These are phyloP conservation scores for Grantiella picta DNA, from an alignment of 2,113 vertebrate genomes.

Conservation along the genomic window DNA sequence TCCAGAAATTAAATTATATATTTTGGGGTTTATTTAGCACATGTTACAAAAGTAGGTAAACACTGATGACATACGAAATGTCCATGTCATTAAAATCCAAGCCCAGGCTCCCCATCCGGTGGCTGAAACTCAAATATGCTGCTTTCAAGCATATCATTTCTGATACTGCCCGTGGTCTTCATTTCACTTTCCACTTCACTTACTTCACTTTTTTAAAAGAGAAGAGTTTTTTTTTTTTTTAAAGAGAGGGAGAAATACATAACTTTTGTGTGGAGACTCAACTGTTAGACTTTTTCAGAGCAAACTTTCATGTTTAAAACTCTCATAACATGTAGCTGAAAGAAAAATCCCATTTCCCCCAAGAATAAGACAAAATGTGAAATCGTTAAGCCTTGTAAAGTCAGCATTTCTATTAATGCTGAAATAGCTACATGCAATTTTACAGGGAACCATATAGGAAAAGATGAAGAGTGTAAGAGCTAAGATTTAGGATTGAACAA, in stretches of 20 bases:
- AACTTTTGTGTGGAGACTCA: background rate
- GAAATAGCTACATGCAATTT: background rate
- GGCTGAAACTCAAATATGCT: background rate
- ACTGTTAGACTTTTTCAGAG: background rate
- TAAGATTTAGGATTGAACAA: background rate
- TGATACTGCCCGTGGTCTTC: background rate
- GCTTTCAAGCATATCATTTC: background rate
- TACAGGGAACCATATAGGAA: background rate
- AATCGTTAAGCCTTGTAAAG: background rate
- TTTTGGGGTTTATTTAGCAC: background rate
- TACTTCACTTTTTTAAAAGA: background rate
- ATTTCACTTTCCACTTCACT: background rate
- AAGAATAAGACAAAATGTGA: background rate
- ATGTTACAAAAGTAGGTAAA: background rate
- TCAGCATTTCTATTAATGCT: background rate
- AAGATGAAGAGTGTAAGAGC: background rate
- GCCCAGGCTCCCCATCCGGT: accelerated
- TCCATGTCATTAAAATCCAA: background rate
- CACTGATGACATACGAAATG: background rate
- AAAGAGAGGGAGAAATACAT: background rate
- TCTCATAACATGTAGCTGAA: background rate
- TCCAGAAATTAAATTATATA: background rate
- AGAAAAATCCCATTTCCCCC: background rate
- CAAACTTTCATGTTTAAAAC: background rate
- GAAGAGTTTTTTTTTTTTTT: background rate